Evolutionary conservation across 2,888 invertebrate genomes (phyloP).

Genomic region (Brachypalpus laphriformis): DNA sequence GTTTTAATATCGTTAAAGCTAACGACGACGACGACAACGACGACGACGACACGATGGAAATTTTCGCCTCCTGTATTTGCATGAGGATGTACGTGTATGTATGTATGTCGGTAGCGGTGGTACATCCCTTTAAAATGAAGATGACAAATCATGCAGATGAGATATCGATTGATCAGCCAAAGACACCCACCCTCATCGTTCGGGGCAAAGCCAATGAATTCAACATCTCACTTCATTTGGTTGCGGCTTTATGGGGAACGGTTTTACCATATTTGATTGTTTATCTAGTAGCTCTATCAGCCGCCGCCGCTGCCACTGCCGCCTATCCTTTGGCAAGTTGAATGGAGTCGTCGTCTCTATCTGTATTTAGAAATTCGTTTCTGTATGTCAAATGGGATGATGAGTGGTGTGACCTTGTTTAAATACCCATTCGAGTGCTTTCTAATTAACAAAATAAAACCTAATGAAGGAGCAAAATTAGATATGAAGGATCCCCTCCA

Average conservation of each 20-base stretch:
- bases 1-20: conserved; percentile 10
- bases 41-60: background rate
- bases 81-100: background rate
- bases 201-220: background rate
- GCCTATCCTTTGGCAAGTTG: background rate
- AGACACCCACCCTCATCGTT: conserved; percentile 18
- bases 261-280: conserved; percentile 52
- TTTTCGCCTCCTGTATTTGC: background rate
- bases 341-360: background rate
- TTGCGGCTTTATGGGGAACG: conserved; percentile 27
- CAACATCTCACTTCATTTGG: conserved; percentile 40
- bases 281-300: conserved; percentile 4
- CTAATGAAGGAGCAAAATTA: conserved; percentile 34
- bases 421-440: conserved; percentile 34
- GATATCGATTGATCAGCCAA: conserved; percentile 41
- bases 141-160: conserved; percentile 42
- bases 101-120: too few relatives aligned
- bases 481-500: background rate
- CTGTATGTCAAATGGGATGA: background rate
- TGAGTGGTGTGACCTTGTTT: conserved; percentile 12
- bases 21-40: background rate
- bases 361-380: background rate
- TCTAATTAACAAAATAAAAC: conserved; percentile 32
- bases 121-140: conserved; percentile 9
- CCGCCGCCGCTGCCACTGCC: background rate